These are phyloP conservation scores for Campylomormyrus numenius DNA, from an alignment of 2,113 vertebrate genomes.

Conservation along the genomic window DNA sequence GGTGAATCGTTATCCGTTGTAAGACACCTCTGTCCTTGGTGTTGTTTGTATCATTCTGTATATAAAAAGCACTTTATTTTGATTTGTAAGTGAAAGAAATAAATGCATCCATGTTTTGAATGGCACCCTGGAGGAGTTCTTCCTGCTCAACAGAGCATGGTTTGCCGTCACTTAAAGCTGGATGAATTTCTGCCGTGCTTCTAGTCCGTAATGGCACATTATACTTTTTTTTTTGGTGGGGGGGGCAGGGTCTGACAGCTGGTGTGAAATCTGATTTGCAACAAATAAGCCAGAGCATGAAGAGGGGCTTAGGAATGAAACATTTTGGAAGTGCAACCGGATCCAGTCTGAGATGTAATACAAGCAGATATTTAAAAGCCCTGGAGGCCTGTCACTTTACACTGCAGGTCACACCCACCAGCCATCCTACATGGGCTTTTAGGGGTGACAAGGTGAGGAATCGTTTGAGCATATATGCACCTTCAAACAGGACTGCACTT, in stretches of 20 bases:
- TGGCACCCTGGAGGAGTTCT: not conserved
- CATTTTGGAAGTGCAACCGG: not conserved
- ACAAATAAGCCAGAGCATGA: not conserved
- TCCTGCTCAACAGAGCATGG: not conserved
- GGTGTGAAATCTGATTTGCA: not conserved
- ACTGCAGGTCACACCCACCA: not conserved
- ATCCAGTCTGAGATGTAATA: not conserved
- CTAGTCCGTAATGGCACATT: not conserved
- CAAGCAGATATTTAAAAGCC: not conserved
- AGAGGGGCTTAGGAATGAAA: not conserved
- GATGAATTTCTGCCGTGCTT: not conserved
- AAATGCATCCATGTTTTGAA: conserved; percentile 35
- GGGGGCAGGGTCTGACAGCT: not conserved
- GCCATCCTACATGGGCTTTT: not conserved
- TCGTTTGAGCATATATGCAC: too few species aligned
- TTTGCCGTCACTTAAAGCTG: not conserved
- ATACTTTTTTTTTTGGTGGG: not conserved
- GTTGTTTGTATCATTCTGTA: conserved; percentile 69
- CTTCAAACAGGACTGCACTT: not conserved
- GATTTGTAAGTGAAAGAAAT: conserved; percentile 67
- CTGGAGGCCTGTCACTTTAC: not conserved
- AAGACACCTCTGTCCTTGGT: conserved; percentile 58
- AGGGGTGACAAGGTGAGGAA: too few species aligned
- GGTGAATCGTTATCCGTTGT: conserved; percentile 65
- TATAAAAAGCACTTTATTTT: conserved; percentile 73